These are phyloP conservation scores for Scaptomyza reducta DNA, from an alignment of 2,888 invertebrate genomes.

Conservation along the genomic window DNA sequence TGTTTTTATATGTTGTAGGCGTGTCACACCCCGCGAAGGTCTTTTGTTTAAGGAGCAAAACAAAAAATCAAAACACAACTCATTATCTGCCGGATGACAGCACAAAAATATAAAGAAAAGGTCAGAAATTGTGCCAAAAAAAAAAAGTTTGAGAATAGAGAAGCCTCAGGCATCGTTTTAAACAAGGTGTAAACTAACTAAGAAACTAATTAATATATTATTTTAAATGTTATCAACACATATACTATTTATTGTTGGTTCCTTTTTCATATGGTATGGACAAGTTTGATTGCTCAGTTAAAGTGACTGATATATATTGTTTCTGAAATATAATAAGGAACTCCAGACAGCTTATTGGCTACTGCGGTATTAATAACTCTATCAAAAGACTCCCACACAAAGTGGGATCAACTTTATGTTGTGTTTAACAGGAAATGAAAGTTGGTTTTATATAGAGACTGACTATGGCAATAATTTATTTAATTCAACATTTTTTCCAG, in stretches of 20 bases:
- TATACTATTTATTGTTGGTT: background rate
- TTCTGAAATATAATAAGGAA: conserved; percentile 5
- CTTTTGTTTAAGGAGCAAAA: background rate
- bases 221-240: no score
- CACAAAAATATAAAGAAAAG: conserved; percentile 26
- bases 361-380: conserved; percentile 1
- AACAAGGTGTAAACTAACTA: conserved; percentile 9
- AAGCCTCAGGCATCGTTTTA: background rate
- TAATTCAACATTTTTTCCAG: conserved; percentile 63
- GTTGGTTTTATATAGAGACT: conserved; percentile 49
- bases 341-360: conserved; percentile 8
- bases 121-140: conserved; percentile 29
- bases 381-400: conserved; percentile 55
- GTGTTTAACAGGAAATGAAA: conserved; percentile 66
- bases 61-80: conserved; percentile 6
- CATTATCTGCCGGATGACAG: conserved; percentile 21
- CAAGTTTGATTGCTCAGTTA: background rate
- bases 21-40: conserved; percentile 46
- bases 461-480: conserved; percentile 66
- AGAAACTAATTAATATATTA: no score
- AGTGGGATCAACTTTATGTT: conserved; percentile 17
- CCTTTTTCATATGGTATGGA: background rate
- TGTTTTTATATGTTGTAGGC: conserved; percentile 29
- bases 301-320: conserved; percentile 3
- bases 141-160: conserved; percentile 7